Evolutionary conservation across 2,888 invertebrate genomes (phyloP).

Genomic region (Ferdinandea cuprea): DNA sequence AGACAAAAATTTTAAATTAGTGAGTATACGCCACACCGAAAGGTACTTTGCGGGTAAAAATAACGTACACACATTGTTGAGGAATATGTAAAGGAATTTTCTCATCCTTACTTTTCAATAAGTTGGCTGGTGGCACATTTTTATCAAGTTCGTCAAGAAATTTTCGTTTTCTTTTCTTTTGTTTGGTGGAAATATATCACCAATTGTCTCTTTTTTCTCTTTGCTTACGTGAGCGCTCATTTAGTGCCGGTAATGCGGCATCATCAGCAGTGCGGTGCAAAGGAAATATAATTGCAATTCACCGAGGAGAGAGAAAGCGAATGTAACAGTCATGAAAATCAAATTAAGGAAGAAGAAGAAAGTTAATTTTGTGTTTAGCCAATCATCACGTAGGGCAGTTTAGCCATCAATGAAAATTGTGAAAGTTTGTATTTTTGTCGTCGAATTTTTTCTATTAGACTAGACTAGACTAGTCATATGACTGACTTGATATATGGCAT

Average conservation of each 20-base stretch:
- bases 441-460: not conserved
- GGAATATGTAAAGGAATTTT: not conserved
- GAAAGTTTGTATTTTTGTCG: constrained; percentile 1
- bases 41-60: not conserved
- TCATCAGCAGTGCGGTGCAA: constrained; percentile 1
- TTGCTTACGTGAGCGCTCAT: constrained; percentile 38
- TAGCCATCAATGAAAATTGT: constrained; percentile 19
- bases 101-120: not conserved
- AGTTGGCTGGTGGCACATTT: constrained; percentile 1
- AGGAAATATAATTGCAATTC: constrained; percentile 32
- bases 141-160: constrained; percentile 48
- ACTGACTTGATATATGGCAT: too few relatives aligned
- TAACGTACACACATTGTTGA: constrained; percentile 4
- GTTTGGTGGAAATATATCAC: constrained; percentile 22
- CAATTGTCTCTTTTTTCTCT: constrained; percentile 36
- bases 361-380: constrained; percentile 13
- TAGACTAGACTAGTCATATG: too few relatives aligned
- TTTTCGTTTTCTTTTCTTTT: constrained; percentile 24
- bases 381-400: constrained; percentile 39
- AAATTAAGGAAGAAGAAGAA: constrained; percentile 41
- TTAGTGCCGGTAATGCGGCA: constrained; percentile 12
- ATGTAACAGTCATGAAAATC: constrained; percentile 36
- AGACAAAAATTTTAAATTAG: constrained; percentile 11
- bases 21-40: constrained; percentile 43
- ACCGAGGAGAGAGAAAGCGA: constrained; percentile 28